Evolutionary conservation across 2,797 vertebrate species (phyloP).

Genomic region (Phaenicophaeus curvirostris): DNA sequence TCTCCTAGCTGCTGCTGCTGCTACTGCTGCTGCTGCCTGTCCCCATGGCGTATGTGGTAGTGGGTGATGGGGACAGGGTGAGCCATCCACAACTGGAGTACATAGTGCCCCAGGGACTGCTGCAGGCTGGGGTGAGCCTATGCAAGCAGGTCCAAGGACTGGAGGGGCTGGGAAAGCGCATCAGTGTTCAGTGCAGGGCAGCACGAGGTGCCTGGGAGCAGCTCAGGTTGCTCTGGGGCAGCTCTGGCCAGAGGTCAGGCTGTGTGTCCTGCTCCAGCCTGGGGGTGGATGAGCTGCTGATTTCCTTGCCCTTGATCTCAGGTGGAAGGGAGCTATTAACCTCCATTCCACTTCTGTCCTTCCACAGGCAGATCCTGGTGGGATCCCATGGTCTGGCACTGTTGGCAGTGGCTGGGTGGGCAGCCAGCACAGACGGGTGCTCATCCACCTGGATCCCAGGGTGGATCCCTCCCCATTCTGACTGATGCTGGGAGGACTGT

Average conservation of each 20-base stretch:
- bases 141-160: background rate
- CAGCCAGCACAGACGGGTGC: fast-evolving
- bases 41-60: background rate
- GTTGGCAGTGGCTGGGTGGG: background rate
- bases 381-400: background rate
- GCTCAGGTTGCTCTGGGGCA: background rate
- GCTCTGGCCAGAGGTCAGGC: background rate
- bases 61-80: fast-evolving
- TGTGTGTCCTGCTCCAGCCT: background rate
- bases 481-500: background rate
- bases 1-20: background rate
- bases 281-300: background rate
- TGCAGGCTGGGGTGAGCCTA: fast-evolving
- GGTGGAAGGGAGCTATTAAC: background rate
- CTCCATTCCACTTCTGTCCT: background rate
- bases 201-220: background rate
- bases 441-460: background rate
- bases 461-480: background rate
- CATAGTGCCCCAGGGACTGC: background rate
- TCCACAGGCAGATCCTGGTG: background rate
- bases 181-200: background rate
- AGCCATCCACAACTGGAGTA: background rate
- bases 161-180: background rate
- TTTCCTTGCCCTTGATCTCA: background rate
- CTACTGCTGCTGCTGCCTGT: background rate